These are phyloP conservation scores for Porites rus DNA, from an alignment of 92 coral and sea anemone genomes.

Conservation along the genomic window DNA sequence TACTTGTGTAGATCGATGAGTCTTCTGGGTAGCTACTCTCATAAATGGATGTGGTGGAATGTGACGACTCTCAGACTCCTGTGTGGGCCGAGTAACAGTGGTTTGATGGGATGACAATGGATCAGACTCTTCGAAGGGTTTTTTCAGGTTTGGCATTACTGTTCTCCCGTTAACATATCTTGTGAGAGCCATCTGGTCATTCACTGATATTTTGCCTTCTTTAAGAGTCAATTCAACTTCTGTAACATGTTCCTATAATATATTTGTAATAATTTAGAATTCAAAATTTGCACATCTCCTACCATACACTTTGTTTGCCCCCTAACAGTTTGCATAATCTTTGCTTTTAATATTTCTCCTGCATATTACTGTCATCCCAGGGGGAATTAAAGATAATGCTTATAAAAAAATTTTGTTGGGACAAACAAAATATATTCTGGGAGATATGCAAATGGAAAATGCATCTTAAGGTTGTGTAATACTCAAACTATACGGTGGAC, in stretches of 20 bases:
- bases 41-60: not conserved
- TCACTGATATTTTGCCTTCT: constrained; percentile 5
- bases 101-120: not conserved
- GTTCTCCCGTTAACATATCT: constrained; percentile 25
- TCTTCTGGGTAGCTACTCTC: not conserved
- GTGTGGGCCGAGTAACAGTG: not conserved
- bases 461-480: too few species aligned
- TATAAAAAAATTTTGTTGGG: too few species aligned
- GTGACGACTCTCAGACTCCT: not conserved
- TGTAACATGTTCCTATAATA: constrained; percentile 42
- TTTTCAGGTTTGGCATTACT: not conserved
- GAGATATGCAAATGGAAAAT: too few species aligned
- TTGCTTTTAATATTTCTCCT: too few species aligned
- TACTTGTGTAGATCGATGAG: not conserved
- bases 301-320: too few species aligned
- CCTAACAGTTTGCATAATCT: too few species aligned
- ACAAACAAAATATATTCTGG: too few species aligned
- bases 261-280: not conserved
- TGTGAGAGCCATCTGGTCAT: constrained; percentile 53
- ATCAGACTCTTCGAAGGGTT: not conserved
- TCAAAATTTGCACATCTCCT: too few species aligned
- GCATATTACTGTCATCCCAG: too few species aligned
- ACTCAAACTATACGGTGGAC: too few species aligned
- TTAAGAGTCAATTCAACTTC: constrained; percentile 58
- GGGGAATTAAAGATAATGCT: too few species aligned